Conservation (phyloP, 30 jellyfish, hydroid and myxozoan species). For the Nemopilema nomurai region DNA sequence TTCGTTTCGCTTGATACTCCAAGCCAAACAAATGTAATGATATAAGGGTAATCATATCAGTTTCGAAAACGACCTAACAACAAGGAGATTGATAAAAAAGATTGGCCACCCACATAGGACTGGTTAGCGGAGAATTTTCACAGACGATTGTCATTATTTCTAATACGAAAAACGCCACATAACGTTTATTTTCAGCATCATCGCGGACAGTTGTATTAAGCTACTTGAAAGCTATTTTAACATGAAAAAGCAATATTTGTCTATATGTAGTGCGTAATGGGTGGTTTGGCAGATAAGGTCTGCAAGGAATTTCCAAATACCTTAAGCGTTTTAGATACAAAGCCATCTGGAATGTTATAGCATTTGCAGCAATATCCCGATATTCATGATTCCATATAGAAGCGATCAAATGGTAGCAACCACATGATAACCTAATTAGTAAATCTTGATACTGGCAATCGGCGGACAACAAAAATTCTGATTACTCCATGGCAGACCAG, state of each 20-base stretch:
- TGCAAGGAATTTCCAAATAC: background rate
- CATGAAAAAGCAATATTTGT: background rate
- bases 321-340: background rate
- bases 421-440: background rate
- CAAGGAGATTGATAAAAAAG: too few species aligned
- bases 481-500: background rate
- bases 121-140: background rate
- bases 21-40: background rate
- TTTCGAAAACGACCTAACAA: too few species aligned
- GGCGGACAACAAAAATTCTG: background rate
- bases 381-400: background rate
- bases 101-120: background rate
- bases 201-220: background rate
- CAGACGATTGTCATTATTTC: background rate
- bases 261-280: background rate
- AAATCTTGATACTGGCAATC: background rate
- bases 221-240: background rate
- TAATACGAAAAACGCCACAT: background rate
- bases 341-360: background rate
- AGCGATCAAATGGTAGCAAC: background rate
- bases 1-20: background rate
- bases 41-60: background rate
- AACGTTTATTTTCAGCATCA: background rate
- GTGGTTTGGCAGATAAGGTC: background rate
- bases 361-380: background rate